Base-by-base conservation (phyloP, 2,888 invertebrate genomes). In the Drosophila meridiana region DNA sequence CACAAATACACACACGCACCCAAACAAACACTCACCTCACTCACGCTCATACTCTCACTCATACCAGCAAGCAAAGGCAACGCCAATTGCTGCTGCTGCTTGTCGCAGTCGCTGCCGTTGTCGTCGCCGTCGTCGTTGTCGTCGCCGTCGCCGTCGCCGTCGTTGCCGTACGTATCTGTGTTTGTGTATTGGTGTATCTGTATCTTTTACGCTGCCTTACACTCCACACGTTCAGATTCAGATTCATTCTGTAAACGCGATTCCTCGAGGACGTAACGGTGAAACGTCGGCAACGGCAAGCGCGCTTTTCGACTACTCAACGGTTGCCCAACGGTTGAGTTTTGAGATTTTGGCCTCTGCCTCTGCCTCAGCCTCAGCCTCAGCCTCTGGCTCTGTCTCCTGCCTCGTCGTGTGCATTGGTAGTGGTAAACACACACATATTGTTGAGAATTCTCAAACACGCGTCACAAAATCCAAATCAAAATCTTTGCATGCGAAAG, bases 221-320 rank as follows among this genome's bases (percentile, higher is more conserved):
- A 92, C 92, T 91, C 86, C 92, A 91, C 91, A 91, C 91, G 90
- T 92, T 93, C 91, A 91, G 90, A 92, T 92, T 92, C 91, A 91
- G 90, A 92, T 92, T 92, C 93, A 93, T 93, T 93, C 93, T 93
- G 93, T 93, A 93, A 92, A 91, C 92, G 92, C 93, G 93, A 92
- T 93, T 93, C 93, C 92, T 93, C 92, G 93, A 93, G 93, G 93
- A 93, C 93, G 93, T 92, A 91, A 90, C 90, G 90, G 90, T 89
- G 89, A 87, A 91, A 90, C 91, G 92, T 91, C 90, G 92, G 92
- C 90, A 78, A 76, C 78, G 81, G 78, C 83, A 85, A 89, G 91
- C 92, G 91, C 90, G 90, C 82, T 84, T 81, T 82, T 77, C 84
- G 73, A 81, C 69, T 73, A 82, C 83, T 84, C 87, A 80, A 78